phyloP scores from a whole-genome alignment of 2,797 vertebrate species.

The Myotis vivesi region DNA sequence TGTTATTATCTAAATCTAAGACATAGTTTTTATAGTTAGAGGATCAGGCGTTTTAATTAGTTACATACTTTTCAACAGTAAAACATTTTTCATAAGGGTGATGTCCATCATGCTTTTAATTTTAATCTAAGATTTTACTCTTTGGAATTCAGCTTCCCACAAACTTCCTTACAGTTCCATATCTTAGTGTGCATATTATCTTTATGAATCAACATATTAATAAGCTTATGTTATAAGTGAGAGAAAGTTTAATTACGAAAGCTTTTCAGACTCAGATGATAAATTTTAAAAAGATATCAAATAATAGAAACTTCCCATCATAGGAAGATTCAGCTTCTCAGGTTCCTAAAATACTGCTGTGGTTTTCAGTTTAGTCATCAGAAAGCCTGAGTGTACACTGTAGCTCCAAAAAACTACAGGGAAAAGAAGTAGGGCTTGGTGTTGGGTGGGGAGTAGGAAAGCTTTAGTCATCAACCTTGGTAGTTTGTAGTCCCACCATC shows the following conservation, averaged over 20 bases:
- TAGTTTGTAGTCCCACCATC: background rate
- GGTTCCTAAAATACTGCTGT: conserved; percentile 22
- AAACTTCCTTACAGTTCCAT: background rate
- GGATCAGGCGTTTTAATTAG: background rate
- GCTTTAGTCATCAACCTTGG: conserved; percentile 40
- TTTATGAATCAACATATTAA: background rate
- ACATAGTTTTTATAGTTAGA: background rate
- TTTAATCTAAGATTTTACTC: conserved; percentile 11
- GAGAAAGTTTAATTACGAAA: background rate
- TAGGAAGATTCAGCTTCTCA: background rate
- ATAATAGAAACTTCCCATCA: background rate
- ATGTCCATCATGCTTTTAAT: background rate
- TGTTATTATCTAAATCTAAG: conserved; percentile 20
- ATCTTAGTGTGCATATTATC: background rate
- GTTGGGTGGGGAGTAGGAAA: conserved; percentile 49
- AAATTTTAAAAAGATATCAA: background rate
- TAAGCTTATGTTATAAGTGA: conserved; percentile 1
- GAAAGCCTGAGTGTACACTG: conserved; percentile 28
- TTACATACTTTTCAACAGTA: background rate
- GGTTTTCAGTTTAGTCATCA: conserved; percentile 51
- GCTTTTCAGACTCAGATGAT: conserved; percentile 24
- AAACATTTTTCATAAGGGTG: background rate
- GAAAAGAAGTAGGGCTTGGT: background rate
- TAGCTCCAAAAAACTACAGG: background rate
- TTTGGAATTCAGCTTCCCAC: conserved; percentile 12